phyloP scores from a whole-genome alignment of 2,113 vertebrate genomes.

The Oostethus manadensis region DNA sequence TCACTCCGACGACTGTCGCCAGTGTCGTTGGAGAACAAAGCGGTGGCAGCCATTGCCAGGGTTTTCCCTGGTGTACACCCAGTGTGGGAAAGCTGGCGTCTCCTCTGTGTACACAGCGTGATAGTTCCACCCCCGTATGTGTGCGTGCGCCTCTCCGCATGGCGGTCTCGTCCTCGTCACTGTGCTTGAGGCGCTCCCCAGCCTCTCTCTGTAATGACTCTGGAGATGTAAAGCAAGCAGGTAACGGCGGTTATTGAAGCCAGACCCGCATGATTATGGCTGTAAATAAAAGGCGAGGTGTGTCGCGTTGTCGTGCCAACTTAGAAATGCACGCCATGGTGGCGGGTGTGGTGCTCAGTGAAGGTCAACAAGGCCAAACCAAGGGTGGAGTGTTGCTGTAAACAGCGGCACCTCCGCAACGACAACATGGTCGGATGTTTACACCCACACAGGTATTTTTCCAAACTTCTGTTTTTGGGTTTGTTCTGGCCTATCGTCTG shows the following conservation, averaged over 20 bases:
- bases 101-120: conserved; percentile 32
- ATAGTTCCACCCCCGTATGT: conserved; percentile 43
- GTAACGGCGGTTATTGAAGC: conserved; percentile 13
- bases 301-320: too few relatives aligned
- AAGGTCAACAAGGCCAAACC: too few relatives aligned
- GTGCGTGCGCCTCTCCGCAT: conserved; percentile 22
- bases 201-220: conserved; percentile 36
- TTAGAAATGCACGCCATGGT: too few relatives aligned
- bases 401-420: too few relatives aligned
- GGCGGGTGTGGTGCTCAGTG: too few relatives aligned
- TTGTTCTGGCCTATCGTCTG: too few relatives aligned
- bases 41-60: conserved; percentile 22
- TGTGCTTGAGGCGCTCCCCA: conserved; percentile 42
- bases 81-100: background rate
- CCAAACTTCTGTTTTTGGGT: too few relatives aligned
- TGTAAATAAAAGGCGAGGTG: conserved; percentile 30
- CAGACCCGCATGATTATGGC: conserved; percentile 20
- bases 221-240: conserved; percentile 40
- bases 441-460: too few relatives aligned
- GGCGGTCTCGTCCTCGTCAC: conserved; percentile 17
- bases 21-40: conserved; percentile 29
- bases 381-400: too few relatives aligned
- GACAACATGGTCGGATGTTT: too few relatives aligned
- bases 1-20: background rate
- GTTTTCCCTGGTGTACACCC: conserved; percentile 36